Base-by-base conservation (phyloP, 2,113 vertebrate species). In the Formicarius rufipectus region DNA sequence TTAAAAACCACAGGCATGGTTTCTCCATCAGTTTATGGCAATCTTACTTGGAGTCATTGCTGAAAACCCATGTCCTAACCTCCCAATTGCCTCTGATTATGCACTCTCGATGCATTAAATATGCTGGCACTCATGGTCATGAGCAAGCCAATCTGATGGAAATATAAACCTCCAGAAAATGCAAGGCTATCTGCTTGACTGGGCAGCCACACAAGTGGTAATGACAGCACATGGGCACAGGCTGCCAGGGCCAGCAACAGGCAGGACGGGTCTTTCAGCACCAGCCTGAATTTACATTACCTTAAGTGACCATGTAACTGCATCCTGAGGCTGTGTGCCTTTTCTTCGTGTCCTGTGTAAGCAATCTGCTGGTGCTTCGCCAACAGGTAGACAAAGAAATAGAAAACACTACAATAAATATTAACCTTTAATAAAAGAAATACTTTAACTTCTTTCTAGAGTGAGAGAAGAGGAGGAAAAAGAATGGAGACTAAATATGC, bases 151-250 rank as follows among this genome's bases (percentile, higher is more conserved):
- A 42, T 44, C 49, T 68, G 85, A 68, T 33, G 87, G 95, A 87
- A 96, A 93, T 53, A 79, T 6, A 23, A 91, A 4, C 82, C 81
- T 45, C 3, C 47, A 56, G 84, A 55, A 64, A 75, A 47, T 1
- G 69, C 74, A 63, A 39, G 62, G 84, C 40, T 63, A 87, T 76
- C 49, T 42, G 87, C 74, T 44, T 71, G 87, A 22, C 58, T 82
- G 84, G 78, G 84, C 93, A 96, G 92, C 84, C 84, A 76, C 87
- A 82, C 74, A 85, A 77, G 90, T 18, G 90, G 92, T 19, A 73
- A 22, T 83, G 94, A 76, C 84, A 91, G 94, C 74, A 60, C 44
- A 33, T 0, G 62, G 93, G 81, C 92, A 75, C 2, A 8, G 77
- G 87, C 80, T 94, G 89, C 67, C 78, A 79, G 78, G 56, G 62